Conservation (phyloP, 2,888 invertebrate species). For the Lepas anatifera region DNA sequence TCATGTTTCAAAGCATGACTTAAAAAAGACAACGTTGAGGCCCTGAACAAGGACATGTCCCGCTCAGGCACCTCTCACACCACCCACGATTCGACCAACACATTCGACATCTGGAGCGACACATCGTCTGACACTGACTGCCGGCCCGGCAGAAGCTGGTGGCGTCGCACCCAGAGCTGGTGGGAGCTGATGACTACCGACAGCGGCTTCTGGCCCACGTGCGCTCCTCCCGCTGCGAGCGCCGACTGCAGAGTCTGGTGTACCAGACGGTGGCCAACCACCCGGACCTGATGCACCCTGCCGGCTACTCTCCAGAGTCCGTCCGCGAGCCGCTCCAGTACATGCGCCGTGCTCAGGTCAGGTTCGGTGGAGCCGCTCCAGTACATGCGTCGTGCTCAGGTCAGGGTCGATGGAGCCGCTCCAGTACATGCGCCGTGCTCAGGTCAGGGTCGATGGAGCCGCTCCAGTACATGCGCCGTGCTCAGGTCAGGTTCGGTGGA, state of each 20-base stretch:
- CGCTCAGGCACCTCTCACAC: no score
- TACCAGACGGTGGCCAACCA: constrained; percentile 58
- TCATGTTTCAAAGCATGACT: no score
- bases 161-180: constrained; percentile 60
- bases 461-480: no score
- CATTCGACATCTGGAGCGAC: no score
- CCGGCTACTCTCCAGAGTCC: constrained; percentile 25
- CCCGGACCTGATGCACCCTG: constrained; percentile 27
- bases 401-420: no score
- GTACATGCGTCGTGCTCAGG: no score
- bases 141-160: constrained; percentile 42
- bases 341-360: constrained; percentile 63
- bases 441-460: no score
- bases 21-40: no score
- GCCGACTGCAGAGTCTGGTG: constrained; percentile 67
- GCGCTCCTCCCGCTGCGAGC: constrained; percentile 64
- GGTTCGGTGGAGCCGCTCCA: constrained; percentile 35
- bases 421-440: no score
- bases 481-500: no score
- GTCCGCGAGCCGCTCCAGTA: constrained; percentile 54
- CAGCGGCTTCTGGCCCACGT: constrained; percentile 60
- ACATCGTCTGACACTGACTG: constrained; percentile 3
- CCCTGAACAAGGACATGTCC: no score
- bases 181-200: constrained; percentile 64
- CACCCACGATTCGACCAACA: no score